Evolutionary conservation across 2,888 invertebrate species (phyloP).

Genomic region (Pemphredon lugubris): DNA sequence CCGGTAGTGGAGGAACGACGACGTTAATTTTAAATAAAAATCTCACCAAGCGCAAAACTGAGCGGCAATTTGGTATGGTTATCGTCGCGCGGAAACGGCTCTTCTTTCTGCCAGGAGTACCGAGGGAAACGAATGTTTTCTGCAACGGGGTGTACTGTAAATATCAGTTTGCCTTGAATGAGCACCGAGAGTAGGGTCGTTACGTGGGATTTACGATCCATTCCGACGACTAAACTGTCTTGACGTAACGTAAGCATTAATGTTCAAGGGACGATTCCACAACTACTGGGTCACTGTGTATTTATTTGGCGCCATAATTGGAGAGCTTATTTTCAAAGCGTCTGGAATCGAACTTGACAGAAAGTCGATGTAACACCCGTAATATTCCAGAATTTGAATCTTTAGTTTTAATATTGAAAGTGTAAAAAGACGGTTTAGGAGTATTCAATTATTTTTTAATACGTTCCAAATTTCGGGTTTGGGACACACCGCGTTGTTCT

Average conservation of each 20-base stretch:
- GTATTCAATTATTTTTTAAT: not conserved
- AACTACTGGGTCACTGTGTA: conserved; percentile 51
- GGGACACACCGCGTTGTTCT: not conserved
- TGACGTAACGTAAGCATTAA: conserved; percentile 70
- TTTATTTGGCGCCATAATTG: conserved; percentile 41
- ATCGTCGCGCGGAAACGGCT: conserved; percentile 27
- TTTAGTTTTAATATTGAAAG: too few species aligned
- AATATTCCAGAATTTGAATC: too few species aligned
- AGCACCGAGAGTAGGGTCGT: conserved; percentile 57
- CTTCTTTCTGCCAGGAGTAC: conserved; percentile 27
- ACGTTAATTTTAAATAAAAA: conserved; percentile 18
- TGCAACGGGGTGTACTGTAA: conserved; percentile 48
- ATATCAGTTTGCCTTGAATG: conserved; percentile 63
- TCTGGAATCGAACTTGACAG: not conserved
- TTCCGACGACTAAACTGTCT: conserved; percentile 61
- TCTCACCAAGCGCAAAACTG: not conserved
- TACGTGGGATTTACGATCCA: conserved; percentile 69
- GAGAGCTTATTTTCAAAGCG: not conserved
- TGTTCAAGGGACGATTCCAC: conserved; percentile 51
- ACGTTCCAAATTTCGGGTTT: not conserved
- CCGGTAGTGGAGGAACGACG: not conserved
- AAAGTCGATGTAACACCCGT: too few species aligned
- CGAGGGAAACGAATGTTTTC: conserved; percentile 38
- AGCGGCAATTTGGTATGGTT: conserved; percentile 9
- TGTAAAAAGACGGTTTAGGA: too few species aligned